Percentiles rank a stretch among this genome's conserved stretches.
Evolutionary conservation across 2,888 invertebrate species (phyloP).

Genomic region (Sphaerophoria taeniata): DNA sequence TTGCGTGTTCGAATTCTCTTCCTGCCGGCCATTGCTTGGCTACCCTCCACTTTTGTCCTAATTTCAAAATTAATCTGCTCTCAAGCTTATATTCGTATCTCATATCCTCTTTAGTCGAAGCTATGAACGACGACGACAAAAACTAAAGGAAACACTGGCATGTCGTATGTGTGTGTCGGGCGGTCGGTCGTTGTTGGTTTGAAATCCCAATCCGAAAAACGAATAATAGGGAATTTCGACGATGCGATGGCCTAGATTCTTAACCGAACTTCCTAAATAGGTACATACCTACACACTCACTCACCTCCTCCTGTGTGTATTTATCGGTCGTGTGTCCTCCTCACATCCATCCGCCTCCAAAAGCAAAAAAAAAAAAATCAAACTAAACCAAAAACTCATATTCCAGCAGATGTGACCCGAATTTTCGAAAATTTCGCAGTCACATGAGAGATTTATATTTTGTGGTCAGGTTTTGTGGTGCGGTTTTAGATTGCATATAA

Average conservation of each 20-base stretch:
- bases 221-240: conserved; percentile 63
- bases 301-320: not conserved
- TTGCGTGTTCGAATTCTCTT: conserved; percentile 1
- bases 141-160: conserved; percentile 1
- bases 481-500: conserved; percentile 58
- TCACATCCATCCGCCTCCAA: conserved; percentile 46
- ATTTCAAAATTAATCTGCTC: conserved; percentile 73
- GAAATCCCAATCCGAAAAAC: conserved; percentile 62
- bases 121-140: not conserved
- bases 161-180: not conserved
- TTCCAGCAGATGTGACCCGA: conserved; percentile 72
- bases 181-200: conserved; percentile 27
- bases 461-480: conserved; percentile 67
- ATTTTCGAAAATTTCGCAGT: conserved; percentile 62
- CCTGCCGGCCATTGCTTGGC: conserved; percentile 8
- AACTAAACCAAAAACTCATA: conserved; percentile 49
- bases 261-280: conserved; percentile 61
- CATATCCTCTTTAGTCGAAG: conserved; percentile 53
- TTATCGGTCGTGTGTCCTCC: not conserved
- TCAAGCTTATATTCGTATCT: conserved; percentile 67
- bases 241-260: conserved; percentile 71
- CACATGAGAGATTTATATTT: conserved; percentile 71
- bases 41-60: conserved; percentile 67
- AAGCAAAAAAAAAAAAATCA: not conserved
- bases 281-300: conserved; percentile 18